Percentiles rank a stretch among this genome's conserved stretches.
phyloP scores from a whole-genome alignment of 2,113 vertebrate species.

The Stictonetta naevosa region DNA sequence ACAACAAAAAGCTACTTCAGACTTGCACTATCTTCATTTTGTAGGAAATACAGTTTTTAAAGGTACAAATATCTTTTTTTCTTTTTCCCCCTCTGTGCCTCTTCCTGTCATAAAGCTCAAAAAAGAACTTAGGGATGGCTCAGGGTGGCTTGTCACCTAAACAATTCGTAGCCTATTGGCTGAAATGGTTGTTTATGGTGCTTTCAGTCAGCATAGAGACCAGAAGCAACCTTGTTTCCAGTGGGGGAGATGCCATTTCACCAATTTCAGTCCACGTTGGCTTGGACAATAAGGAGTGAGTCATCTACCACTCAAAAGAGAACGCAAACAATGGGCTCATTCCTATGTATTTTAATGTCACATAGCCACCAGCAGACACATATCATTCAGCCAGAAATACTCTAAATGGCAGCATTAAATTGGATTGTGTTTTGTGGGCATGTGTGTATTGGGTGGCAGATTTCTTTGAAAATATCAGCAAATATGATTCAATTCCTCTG shows the following conservation, averaged over 20 bases:
- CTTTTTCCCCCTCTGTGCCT: background rate
- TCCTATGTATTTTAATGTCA: background rate
- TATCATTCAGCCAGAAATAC: background rate
- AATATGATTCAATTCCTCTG: background rate
- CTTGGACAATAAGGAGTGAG: background rate
- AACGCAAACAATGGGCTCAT: background rate
- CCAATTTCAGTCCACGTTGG: fast-evolving
- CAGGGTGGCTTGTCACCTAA: background rate
- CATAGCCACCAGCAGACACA: background rate
- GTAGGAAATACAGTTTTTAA: background rate
- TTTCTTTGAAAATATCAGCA: background rate
- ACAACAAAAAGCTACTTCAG: background rate
- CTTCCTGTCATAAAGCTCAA: background rate
- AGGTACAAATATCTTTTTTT: background rate
- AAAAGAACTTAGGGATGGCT: background rate
- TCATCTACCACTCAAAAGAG: background rate
- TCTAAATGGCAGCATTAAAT: background rate
- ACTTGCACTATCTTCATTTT: background rate
- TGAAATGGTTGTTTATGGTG: background rate
- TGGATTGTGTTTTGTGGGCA: background rate
- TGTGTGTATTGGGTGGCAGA: background rate
- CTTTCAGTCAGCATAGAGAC: background rate
- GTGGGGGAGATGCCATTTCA: background rate
- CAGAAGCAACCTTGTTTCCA: background rate
- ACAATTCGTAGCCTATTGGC: background rate